phyloP scores from a whole-genome alignment of 1,140 invertebrate genomes.

The Argopecten irradians region DNA sequence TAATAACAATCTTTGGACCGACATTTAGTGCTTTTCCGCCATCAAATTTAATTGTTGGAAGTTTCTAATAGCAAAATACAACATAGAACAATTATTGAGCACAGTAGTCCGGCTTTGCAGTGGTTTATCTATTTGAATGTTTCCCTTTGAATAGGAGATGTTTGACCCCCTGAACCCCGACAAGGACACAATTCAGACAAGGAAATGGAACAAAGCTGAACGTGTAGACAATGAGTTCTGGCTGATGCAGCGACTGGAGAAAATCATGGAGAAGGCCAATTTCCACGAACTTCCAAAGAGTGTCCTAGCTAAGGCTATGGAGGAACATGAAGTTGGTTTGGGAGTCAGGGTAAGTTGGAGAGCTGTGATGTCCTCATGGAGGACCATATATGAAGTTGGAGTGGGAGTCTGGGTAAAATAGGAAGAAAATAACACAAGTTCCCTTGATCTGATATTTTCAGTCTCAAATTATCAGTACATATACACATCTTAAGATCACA shows the following conservation, averaged over 20 bases:
- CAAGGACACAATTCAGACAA: conserved; percentile 72
- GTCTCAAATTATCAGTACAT: too few species aligned
- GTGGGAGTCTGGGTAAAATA: too few species aligned
- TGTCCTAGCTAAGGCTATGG: conserved; percentile 61
- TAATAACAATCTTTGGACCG: too few species aligned
- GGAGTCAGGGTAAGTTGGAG: conserved; percentile 70
- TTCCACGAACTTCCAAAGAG: conserved; percentile 71
- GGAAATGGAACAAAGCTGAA: conserved; percentile 64
- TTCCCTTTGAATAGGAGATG: conserved; percentile 59
- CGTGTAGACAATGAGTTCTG: conserved; percentile 75
- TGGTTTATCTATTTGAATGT: not conserved
- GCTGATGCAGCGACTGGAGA: conserved; percentile 71
- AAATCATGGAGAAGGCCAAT: conserved; percentile 73
- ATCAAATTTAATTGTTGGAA: too few species aligned
- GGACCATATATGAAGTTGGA: not conserved
- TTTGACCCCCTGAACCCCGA: conserved; percentile 77
- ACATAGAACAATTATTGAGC: not conserved
- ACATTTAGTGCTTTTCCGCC: too few species aligned
- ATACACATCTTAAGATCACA: too few species aligned
- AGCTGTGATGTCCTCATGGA: not conserved
- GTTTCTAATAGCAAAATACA: too few species aligned
- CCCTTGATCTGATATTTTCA: too few species aligned
- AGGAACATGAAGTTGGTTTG: conserved; percentile 64
- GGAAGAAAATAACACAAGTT: too few species aligned
- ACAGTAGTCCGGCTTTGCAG: not conserved